Evolutionary conservation across 2,888 invertebrate species (phyloP), one percentile per base, ranked within the genome.

Genomic region (Pollenia griseotomentosa): DNA sequence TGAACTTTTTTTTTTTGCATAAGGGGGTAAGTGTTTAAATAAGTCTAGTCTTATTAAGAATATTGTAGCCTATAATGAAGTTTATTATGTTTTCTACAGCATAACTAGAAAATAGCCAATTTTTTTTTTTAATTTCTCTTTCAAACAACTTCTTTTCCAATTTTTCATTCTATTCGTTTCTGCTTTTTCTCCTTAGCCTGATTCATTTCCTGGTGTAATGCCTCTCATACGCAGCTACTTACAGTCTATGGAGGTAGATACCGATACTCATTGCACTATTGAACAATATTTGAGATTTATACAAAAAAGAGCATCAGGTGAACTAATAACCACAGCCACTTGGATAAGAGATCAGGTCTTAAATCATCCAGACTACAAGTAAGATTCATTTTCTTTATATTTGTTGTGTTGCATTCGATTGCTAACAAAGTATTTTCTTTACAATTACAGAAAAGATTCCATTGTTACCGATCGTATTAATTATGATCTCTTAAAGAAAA

Each of bases 191-290:
- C 6, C 33, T 6, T 68, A 91, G 97, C 96, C 96, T 86, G 97
- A 96, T 81, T 96, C 96, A 88, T 99, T 99, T 94, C 98, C 98
- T 33, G 99, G 99, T 0, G 94, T 99, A 90, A 96, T 99, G 88
- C 97, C 99, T 6, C 94, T 99, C 90, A 98, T 99, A 88, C 97
- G 98, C 92, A 97, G 97, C 90, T 99, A 98, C 94, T 94, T 99
- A 90, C 97, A 97, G 89, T 97, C 97, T 84, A 98, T 99, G 96
- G 99, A 99, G 93, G 97, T 99, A 73, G 99, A 99, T 94, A 98
- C 99, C 4, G 99, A 99, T 93, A 99, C 99, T 65, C 97, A 98
- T 93, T 99, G 99, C 94, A 98, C 98, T 11, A 97, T 99, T 91
- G 97, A 97, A 93, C 98, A 99, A 94, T 99, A 99, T 94, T 95